phyloP scores from a whole-genome alignment of 2,113 vertebrate genomes.

The Bostrychus sinensis region DNA sequence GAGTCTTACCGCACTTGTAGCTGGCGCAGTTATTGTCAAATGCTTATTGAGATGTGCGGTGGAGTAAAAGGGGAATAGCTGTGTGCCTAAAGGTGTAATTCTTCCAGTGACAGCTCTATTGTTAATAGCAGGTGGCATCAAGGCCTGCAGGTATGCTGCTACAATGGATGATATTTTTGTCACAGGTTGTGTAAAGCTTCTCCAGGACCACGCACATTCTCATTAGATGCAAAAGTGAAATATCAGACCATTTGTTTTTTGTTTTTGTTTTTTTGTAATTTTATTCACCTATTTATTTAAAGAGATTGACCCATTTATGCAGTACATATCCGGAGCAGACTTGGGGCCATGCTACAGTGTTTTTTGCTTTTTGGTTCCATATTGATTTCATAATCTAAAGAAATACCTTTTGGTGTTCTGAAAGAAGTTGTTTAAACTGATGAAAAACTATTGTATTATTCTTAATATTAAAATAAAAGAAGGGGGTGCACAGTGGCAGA shows the following conservation, averaged over 20 bases:
- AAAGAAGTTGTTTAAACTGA: not conserved
- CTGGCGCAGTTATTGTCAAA: conserved; percentile 3
- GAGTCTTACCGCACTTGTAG: not conserved
- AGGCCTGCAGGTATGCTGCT: conserved; percentile 12
- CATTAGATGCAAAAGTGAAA: not conserved
- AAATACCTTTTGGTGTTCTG: not conserved
- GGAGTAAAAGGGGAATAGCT: conserved; percentile 20
- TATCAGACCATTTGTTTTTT: conserved; percentile 3
- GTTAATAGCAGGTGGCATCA: conserved; percentile 17
- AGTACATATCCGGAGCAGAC: conserved; percentile 3
- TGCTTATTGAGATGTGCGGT: conserved; percentile 7
- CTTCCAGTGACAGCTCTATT: conserved; percentile 12
- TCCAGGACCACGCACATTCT: not conserved
- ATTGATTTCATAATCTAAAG: not conserved
- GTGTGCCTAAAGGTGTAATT: conserved; percentile 19
- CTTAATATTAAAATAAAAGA: no score
- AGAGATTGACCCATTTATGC: conserved; percentile 25
- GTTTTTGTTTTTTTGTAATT: conserved; percentile 14
- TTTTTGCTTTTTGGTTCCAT: not conserved
- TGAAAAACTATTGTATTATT: not conserved
- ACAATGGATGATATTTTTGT: conserved; percentile 27
- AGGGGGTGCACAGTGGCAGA: no score
- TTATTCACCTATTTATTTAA: conserved; percentile 26
- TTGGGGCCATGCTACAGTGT: not conserved
- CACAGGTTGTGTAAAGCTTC: conserved; percentile 7